Base-by-base conservation (phyloP, 2,888 invertebrate species). In the Tortrix viridana region DNA sequence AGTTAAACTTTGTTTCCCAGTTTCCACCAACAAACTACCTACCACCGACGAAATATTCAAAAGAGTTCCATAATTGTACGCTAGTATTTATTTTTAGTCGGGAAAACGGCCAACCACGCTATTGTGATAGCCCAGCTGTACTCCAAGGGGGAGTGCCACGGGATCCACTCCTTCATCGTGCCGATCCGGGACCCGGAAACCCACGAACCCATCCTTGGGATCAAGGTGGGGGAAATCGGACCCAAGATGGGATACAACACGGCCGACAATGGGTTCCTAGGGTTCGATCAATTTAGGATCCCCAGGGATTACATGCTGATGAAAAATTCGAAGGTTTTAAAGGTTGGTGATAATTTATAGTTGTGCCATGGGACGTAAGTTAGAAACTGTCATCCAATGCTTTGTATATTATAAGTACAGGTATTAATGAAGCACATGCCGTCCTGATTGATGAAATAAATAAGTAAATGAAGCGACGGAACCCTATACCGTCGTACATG, bases 221-320 rank as follows among this genome's bases (percentile, higher is more conserved):
- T 98, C 60, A 95, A 95, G 79, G 94, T 98, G 57, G 98, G 98
- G 0, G 98, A 98, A 82, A 97, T 98, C 71, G 98, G 98, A 0
- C 95, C 96, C 0, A 98, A 97, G 82, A 92, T 98, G 71, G 98
- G 98, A 9, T 97, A 97, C 94, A 96, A 96, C 72, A 94, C 94
- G 0, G 95, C 95, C 20, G 98, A 99, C 78, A 98, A 98, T 85
- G 98, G 98, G 0, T 98, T 96, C 82, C 90, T 98, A 50, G 96
- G 96, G 0, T 95, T 99, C 63, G 93, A 97, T 53, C 93, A 97
- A 71, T 95, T 96, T 37, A 93, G 97, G 68, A 96, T 98, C 79
- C 98, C 98, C 0, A 93, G 97, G 47, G 94, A 94, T 12, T 92
- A 97, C 71, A 96, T 98, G 97, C 88, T 98, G 60, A 98, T 98